Base-by-base conservation (phyloP, 2,113 vertebrate genomes). In the Illadopsis cleaveri region DNA sequence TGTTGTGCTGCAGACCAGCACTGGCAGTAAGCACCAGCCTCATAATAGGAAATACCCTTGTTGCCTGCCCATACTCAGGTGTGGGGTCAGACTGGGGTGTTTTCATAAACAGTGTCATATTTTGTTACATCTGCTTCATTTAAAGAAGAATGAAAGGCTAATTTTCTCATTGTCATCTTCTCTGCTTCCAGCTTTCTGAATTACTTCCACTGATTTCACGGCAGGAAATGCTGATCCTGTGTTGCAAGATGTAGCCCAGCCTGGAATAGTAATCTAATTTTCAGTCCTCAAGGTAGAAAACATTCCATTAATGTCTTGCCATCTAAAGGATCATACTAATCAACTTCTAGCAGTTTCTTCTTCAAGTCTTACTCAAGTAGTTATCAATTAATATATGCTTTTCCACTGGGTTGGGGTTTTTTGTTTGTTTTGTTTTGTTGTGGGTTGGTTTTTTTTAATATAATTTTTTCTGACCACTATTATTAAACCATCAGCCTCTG, bases 381-480 rank as follows among this genome's bases (percentile, higher is more conserved):
- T 10, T 79, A n/a, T 65, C 68, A 37, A 48, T 30, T 28, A 62
- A 53, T 22, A 37, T 6, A 17, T 27, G 8, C 2, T 44, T 77
- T 81, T 22, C 21, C 17, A 42, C 31, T 23, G 42, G 42, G 3
- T 38, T 9, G 38, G 38, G 38, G 9, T 38, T 38, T 38, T 9
- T 38, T 38, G 9, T 9, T 38, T 38, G 9, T 9, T 38, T 38
- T 38, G 40, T 15, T 23, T 51, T 51, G 15, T 44, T 17, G 5
- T 14, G 42, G 42, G 40, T 5, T 7, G n/a, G n/a, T 15, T 42
- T 76, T 70, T 66, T 42, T 33, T 0, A 0, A 11, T 38, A 28
- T 7, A 1, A 4, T 38, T 83, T 85, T 95, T 33, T 38, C 31
- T 82, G 31, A 69, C 12, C 1, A 0, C 14, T 69, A 2, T 54